Evolutionary conservation across 2,797 vertebrate genomes (phyloP), one percentile per base, ranked within the genome.

Genomic region (Buceros bicornis): DNA sequence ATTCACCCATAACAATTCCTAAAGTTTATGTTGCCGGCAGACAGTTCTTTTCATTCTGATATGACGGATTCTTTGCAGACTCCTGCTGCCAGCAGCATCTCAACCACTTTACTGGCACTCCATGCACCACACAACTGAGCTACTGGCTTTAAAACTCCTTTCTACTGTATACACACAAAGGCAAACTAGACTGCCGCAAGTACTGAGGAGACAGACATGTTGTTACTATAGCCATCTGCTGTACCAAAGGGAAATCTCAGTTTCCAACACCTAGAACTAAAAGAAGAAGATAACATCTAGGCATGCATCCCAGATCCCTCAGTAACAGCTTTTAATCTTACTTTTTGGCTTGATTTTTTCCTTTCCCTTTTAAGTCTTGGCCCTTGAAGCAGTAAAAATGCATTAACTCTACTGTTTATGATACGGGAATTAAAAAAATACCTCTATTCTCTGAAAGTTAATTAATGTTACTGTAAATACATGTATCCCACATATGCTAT

Each of bases 1-100:
- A 93, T 95, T 97, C 94, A 97, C 78, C 90, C 91, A 82, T 93
- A 96, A 85, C 90, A 89, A 93, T 95, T 96, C 95, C 96, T 93
- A 78, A 89, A 89, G 74, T 89, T 94, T 90, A 90, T 69, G 81
- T 90, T 90, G 90, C 96, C 92, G 91, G 91, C 91, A 82, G 95
- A 87, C 95, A 95, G 94, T 90, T 95, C 88, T 57, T 95, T 95
- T 92, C 43, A 13, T 94, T 96, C 94, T 15, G 71, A 67, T 93
- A 89, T 31, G 91, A 85, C 69, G 78, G 83, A 85, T 95, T 94
- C 90, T 89, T 89, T 61, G 73, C 72, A 85, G 81, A 43, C 19
- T 95, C 11, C 78, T 87, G 71, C 88, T 96, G 94, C 96, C 94
- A 95, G 61, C 81, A 58, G 83, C 6, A 60, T 70, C 88, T 95